Percentiles rank a stretch among this genome's conserved stretches.
Evolutionary conservation across 1,140 invertebrate species (phyloP).

Genomic region (Carposina sasakii): DNA sequence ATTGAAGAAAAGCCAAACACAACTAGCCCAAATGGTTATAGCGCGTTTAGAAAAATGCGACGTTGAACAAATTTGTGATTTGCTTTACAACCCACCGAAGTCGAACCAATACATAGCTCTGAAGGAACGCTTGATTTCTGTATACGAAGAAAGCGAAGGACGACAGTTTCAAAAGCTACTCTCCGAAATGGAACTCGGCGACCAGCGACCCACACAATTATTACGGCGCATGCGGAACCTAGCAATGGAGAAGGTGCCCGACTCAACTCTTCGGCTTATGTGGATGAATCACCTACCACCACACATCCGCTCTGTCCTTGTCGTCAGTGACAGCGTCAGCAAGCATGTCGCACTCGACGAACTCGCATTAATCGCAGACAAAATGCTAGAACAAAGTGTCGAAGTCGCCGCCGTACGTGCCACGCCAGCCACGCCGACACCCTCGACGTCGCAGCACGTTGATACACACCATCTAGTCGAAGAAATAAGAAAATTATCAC

Average conservation of each 20-base stretch:
- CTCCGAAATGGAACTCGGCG: constrained; percentile 23
- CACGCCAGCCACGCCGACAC: no score
- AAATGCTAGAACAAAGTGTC: constrained; percentile 5
- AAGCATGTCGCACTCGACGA: no score
- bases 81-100: not conserved
- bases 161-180: constrained; percentile 23
- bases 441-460: no score
- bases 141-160: constrained; percentile 5
- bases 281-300: constrained; percentile 15
- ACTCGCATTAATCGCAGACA: constrained; percentile 19
- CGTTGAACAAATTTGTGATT: constrained; percentile 7
- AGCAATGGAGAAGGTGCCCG: not conserved
- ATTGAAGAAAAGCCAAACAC: constrained; percentile 11
- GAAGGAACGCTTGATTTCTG: not conserved
- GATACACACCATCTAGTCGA: not conserved
- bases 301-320: not conserved
- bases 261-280: constrained; percentile 13
- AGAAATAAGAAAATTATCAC: not conserved
- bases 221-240: constrained; percentile 20
- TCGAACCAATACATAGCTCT: constrained; percentile 2
- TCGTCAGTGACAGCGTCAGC: not conserved
- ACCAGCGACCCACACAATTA: constrained; percentile 26
- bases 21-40: constrained; percentile 1
- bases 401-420: not conserved
- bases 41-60: constrained; percentile 6